These are phyloP conservation scores for Lochmaea capreae DNA, from an alignment of 2,888 invertebrate species.

Conservation along the genomic window DNA sequence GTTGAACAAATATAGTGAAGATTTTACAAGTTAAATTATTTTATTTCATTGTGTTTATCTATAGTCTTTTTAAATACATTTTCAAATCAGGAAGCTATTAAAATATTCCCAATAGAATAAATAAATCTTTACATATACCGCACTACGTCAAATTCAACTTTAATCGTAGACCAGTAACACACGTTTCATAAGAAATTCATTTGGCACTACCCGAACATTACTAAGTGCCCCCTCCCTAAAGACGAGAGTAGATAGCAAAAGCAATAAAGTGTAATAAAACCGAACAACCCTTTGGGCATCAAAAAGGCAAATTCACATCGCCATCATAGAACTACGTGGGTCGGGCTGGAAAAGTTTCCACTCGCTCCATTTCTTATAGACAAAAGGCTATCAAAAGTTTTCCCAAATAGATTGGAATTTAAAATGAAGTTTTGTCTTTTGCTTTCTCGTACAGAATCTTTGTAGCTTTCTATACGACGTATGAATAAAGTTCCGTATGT, in stretches of 20 bases:
- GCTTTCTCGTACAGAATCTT: slow-evolving; percentile 47
- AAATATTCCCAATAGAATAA: not conserved
- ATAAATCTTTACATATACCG: not conserved
- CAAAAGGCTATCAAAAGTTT: slow-evolving; percentile 57
- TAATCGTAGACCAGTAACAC: not conserved
- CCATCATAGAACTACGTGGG: slow-evolving; percentile 42
- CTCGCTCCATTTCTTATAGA: slow-evolving; percentile 55
- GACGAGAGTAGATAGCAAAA: slow-evolving; percentile 22
- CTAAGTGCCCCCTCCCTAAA: not conserved
- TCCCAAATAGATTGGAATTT: slow-evolving; percentile 57
- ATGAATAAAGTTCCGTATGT: slow-evolving; percentile 43
- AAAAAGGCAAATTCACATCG: slow-evolving; percentile 41
- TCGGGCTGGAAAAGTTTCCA: slow-evolving; percentile 47
- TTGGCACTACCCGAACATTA: slow-evolving; percentile 6
- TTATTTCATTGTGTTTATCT: no score
- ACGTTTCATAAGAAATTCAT: slow-evolving; percentile 12
- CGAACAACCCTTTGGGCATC: slow-evolving; percentile 40
- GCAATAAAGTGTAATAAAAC: slow-evolving; percentile 40
- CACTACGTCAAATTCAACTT: not conserved
- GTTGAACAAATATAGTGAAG: no score
- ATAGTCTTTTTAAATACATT: no score
- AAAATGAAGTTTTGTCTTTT: slow-evolving; percentile 55
- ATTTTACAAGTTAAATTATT: no score
- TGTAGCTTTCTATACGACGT: slow-evolving; percentile 40
- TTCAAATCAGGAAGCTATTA: no score